Evolutionary conservation across 2,888 invertebrate species (phyloP).

Genomic region (Zelleria hepariella): DNA sequence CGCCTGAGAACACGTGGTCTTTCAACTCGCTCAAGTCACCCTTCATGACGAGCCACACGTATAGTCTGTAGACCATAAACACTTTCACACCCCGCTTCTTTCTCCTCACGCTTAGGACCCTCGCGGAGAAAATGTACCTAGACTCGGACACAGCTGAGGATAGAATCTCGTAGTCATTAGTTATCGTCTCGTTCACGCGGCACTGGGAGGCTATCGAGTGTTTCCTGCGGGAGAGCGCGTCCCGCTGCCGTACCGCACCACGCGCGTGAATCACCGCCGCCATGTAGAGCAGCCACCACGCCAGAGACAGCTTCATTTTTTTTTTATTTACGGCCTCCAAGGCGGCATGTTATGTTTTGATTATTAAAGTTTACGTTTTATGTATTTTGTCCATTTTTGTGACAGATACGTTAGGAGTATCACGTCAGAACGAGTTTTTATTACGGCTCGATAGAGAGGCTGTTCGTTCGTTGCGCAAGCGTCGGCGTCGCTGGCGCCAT

Average conservation of each 20-base stretch:
- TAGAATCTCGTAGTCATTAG: conserved; percentile 70
- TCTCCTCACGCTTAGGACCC: conserved; percentile 62
- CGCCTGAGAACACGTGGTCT: conserved; percentile 53
- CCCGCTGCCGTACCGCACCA: conserved; percentile 52
- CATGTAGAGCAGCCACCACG: conserved; percentile 39
- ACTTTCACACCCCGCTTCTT: conserved; percentile 58
- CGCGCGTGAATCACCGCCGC: conserved; percentile 47
- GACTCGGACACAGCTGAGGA: conserved; percentile 68
- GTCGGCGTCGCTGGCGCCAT: conserved; percentile 48
- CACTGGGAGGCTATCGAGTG: conserved; percentile 61
- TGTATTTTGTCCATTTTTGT: conserved; percentile 6
- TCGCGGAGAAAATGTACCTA: conserved; percentile 66
- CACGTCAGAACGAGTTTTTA: conserved; percentile 5
- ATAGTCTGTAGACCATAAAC: conserved; percentile 62
- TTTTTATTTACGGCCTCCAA: conserved; percentile 26
- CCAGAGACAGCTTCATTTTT: conserved; percentile 50
- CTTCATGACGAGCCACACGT: conserved; percentile 59
- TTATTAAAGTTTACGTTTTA: background rate
- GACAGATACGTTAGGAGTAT: background rate
- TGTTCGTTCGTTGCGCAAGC: conserved; percentile 63
- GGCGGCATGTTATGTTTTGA: background rate
- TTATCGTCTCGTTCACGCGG: conserved; percentile 68
- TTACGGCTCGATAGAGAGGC: conserved; percentile 8
- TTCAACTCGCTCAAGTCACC: conserved; percentile 54
- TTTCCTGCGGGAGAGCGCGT: conserved; percentile 55